Percentiles rank a stretch among this genome's conserved stretches.
phyloP scores from a whole-genome alignment of 2,113 vertebrate species.

The Crocuta crocuta region DNA sequence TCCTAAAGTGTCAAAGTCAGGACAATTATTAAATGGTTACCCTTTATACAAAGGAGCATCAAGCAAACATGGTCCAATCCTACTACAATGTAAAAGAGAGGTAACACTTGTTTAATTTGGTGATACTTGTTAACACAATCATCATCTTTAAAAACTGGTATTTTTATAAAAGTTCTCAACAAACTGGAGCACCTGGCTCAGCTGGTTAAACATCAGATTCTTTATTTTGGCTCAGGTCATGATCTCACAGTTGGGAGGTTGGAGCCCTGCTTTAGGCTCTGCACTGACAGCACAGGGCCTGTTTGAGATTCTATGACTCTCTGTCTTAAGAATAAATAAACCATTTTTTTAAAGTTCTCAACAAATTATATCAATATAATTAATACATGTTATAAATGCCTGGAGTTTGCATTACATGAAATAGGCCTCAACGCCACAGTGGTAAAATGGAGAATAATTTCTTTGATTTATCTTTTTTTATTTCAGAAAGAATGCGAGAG shows the following conservation, averaged over 20 bases:
- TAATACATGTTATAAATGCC: background rate
- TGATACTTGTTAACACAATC: background rate
- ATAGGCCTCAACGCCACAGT: background rate
- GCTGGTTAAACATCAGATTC: too few relatives aligned
- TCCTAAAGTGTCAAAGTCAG: background rate
- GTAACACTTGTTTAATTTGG: background rate
- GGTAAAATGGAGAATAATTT: background rate
- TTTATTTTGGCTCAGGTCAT: too few relatives aligned
- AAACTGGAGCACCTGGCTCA: background rate
- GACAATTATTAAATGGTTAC: background rate
- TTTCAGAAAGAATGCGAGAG: too few relatives aligned
- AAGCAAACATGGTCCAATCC: background rate
- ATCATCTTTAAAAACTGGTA: background rate
- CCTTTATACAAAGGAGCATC: background rate
- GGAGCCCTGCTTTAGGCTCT: too few relatives aligned
- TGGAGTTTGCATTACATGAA: background rate
- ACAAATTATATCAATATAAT: background rate
- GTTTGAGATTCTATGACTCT: too few relatives aligned
- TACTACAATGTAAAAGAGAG: background rate
- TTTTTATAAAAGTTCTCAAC: slow-evolving; percentile 27
- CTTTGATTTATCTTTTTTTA: background rate
- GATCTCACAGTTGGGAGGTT: too few relatives aligned
- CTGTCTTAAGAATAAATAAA: too few relatives aligned
- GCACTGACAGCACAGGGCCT: too few relatives aligned
- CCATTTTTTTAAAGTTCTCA: slow-evolving; percentile 21